phyloP scores from a whole-genome alignment of 2,113 vertebrate species.

The Todiramphus chloris region DNA sequence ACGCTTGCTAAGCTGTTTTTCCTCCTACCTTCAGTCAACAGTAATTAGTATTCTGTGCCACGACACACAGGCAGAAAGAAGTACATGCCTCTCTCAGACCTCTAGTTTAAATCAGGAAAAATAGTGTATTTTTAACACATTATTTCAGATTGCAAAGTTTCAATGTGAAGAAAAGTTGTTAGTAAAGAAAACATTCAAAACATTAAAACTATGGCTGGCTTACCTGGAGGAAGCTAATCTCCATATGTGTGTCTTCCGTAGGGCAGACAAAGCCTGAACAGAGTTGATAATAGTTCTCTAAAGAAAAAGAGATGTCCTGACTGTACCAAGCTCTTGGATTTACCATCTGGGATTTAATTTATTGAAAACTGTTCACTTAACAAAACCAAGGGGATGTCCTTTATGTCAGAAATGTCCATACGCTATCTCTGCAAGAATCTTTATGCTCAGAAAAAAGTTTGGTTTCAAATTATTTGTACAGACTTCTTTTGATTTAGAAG shows the following conservation, averaged over 20 bases:
- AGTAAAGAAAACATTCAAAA: neutral
- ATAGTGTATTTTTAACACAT: neutral
- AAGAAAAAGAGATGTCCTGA: neutral
- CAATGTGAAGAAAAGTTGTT: neutral
- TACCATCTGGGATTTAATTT: neutral
- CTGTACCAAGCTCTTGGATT: neutral
- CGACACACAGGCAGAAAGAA: neutral
- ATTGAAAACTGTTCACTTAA: neutral
- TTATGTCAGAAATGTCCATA: neutral
- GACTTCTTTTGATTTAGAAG: neutral
- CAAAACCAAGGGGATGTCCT: neutral
- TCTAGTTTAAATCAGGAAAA: neutral
- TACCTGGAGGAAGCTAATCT: neutral
- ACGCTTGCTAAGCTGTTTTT: neutral
- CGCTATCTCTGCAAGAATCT: neutral
- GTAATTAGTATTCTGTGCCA: neutral
- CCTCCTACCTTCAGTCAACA: neutral
- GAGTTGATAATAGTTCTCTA: neutral
- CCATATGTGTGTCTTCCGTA: neutral
- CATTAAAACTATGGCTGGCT: neutral
- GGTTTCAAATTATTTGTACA: neutral
- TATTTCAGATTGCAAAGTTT: neutral
- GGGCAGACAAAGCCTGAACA: neutral
- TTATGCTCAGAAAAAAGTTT: neutral
- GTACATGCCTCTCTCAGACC: neutral